Evolutionary conservation across 1,140 invertebrate genomes (phyloP).

Genomic region (Drosophila nebulosa): DNA sequence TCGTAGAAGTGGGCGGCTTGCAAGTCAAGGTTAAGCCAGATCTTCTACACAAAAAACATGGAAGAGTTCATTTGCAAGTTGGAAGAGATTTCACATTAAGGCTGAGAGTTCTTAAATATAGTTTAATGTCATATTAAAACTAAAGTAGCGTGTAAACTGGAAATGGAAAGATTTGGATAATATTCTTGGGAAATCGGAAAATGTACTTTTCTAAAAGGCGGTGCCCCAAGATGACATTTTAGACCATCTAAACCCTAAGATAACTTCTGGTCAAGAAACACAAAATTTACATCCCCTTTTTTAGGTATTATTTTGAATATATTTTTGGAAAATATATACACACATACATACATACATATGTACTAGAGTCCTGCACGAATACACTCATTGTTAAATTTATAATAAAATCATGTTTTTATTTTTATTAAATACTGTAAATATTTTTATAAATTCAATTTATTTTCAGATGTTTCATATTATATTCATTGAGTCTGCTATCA

Average conservation of each 20-base stretch:
- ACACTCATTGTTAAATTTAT: too few species aligned
- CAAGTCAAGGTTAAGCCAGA: slow-evolving; percentile 70
- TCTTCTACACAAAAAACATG: slow-evolving; percentile 53
- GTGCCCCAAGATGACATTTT: slow-evolving; percentile 83
- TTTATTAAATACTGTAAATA: too few species aligned
- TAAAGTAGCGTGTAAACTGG: slow-evolving; percentile 82
- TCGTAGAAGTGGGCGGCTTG: slow-evolving; percentile 81
- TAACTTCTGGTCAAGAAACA: too few species aligned
- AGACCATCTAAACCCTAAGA: slow-evolving; percentile 84
- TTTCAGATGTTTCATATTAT: too few species aligned
- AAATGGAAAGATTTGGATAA: slow-evolving; percentile 80
- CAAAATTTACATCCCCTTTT: too few species aligned
- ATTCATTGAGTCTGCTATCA: too few species aligned
- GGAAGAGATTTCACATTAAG: slow-evolving; percentile 79
- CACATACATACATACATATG: too few species aligned
- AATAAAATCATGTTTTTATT: too few species aligned
- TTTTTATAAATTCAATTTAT: too few species aligned
- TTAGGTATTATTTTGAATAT: too few species aligned
- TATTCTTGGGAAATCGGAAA: slow-evolving; percentile 81
- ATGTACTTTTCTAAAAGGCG: slow-evolving; percentile 83
- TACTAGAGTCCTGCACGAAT: too few species aligned
- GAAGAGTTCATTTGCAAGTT: slow-evolving; percentile 61
- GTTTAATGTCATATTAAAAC: slow-evolving; percentile 79
- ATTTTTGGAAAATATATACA: too few species aligned
- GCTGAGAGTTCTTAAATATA: slow-evolving; percentile 77